Base-by-base conservation (phyloP, 2,113 vertebrate genomes). In the Columba livia region DNA sequence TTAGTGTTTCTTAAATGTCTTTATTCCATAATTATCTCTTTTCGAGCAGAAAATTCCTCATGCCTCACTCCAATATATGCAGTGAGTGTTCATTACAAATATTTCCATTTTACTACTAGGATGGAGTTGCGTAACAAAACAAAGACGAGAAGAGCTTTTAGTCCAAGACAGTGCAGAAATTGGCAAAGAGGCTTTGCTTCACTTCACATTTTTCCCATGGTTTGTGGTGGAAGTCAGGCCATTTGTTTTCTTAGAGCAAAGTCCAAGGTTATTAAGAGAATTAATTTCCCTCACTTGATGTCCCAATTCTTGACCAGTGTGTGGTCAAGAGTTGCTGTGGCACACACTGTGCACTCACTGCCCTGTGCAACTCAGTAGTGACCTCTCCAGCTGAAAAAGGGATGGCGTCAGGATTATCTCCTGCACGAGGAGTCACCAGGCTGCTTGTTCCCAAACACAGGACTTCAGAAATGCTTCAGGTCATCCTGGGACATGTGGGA, bases 381-480 rank as follows among this genome's bases (percentile, higher is more conserved):
- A 93, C 94, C 85, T 86, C 93, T 96, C 96, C 90, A 97, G 90
- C 77, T 86, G 88, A 94, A 96, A 96, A 57, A 38, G 38, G 65
- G 75, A 77, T 85, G 83, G 57, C 93, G 89, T 77, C 80, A 93
- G 80, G 61, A 72, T 48, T 72, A 48, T 38, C 20, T 88, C 72
- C 65, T 36, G 19, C 44, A 56, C n/a, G 19, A 70, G 29, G 36
- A 18, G 56, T 44, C 48, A 88, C 24, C 58, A 80, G 72, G n/a
- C 57, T 81, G 64, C 57, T 61, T 67, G 57, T 60, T 57, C 65
- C 42, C 34, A 65, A 75, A 85, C 18, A 8, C 21, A 48, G 20
- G 19, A 40, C 34, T 85, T 94, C 62, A 73, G 60, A 79, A 92
- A 75, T 5, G 1, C 20, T 79, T n/a, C 20, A 23, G 48, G 50